A percentile compares a stretch with the other conserved stretches of the same genome.
phyloP scores from a whole-genome alignment of 2,113 vertebrate species.

The Ardeotis arabs region DNA sequence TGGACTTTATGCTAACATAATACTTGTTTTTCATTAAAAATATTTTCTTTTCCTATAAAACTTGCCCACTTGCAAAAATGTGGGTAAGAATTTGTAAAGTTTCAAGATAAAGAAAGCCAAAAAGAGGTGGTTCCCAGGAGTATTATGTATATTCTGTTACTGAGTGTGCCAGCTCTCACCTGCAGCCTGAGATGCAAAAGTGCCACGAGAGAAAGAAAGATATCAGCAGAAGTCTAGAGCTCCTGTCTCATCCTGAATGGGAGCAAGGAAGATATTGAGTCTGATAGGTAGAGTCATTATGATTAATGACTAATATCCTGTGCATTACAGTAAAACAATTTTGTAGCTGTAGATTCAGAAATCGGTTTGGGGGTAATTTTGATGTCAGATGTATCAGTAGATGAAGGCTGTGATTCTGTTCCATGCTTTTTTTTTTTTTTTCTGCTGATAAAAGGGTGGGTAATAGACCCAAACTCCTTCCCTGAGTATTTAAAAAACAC shows the following conservation, averaged over 20 bases:
- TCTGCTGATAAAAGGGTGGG: neutral
- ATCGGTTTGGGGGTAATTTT: neutral
- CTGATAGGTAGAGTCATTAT: neutral
- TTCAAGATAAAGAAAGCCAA: neutral
- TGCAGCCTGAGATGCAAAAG: neutral
- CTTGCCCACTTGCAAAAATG: neutral
- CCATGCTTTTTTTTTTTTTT: neutral
- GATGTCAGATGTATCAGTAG: neutral
- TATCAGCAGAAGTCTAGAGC: neutral
- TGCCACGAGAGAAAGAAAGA: neutral
- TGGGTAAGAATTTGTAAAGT: neutral
- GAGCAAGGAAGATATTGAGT: neutral
- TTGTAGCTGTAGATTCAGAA: neutral
- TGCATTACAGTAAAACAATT: neutral
- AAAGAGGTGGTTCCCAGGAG: neutral
- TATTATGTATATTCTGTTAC: neutral
- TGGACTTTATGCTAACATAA: neutral
- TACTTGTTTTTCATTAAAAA: neutral
- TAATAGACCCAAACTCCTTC: neutral
- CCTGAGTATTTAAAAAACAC: neutral
- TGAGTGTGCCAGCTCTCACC: neutral
- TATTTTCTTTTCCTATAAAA: neutral
- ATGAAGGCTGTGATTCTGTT: neutral
- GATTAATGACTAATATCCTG: neutral
- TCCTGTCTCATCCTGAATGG: neutral